Evolutionary conservation across 2,797 vertebrate genomes (phyloP).

Genomic region (Strix occidentalis): DNA sequence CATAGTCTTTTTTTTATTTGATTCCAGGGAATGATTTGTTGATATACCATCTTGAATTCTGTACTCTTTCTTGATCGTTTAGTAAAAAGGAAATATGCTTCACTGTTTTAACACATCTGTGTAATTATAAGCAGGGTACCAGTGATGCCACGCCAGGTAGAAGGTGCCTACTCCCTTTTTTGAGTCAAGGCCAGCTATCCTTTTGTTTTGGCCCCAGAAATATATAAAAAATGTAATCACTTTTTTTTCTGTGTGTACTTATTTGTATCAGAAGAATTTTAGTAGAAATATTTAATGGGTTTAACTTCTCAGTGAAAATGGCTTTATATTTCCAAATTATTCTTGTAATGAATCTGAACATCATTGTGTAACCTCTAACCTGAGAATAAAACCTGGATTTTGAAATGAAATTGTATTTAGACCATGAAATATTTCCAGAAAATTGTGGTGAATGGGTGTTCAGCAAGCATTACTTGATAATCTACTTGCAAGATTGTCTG

Average conservation of each 20-base stretch:
- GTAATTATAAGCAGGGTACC: not conserved
- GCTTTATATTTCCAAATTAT: not conserved
- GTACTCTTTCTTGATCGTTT: not conserved
- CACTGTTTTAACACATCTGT: not conserved
- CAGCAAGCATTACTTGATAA: not conserved
- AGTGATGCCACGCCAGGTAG: not conserved
- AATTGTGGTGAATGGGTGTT: not conserved
- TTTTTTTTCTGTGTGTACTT: not conserved
- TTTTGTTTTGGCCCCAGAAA: not conserved
- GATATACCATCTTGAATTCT: not conserved
- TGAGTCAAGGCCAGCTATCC: not conserved
- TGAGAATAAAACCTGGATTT: conserved; percentile 33
- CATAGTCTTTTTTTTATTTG: not conserved
- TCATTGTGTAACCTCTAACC: not conserved
- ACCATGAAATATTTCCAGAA: not conserved
- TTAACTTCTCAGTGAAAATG: not conserved
- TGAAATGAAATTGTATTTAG: not conserved
- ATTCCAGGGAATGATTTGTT: not conserved
- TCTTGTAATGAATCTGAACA: not conserved
- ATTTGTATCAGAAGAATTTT: not conserved
- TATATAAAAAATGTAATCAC: not conserved
- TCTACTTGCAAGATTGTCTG: not conserved
- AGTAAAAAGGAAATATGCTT: not conserved
- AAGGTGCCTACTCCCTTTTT: not conserved
- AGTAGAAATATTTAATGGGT: not conserved